Percentiles rank a stretch among this genome's conserved stretches.
phyloP scores from a whole-genome alignment of 2,797 vertebrate species.

The Emys orbicularis region DNA sequence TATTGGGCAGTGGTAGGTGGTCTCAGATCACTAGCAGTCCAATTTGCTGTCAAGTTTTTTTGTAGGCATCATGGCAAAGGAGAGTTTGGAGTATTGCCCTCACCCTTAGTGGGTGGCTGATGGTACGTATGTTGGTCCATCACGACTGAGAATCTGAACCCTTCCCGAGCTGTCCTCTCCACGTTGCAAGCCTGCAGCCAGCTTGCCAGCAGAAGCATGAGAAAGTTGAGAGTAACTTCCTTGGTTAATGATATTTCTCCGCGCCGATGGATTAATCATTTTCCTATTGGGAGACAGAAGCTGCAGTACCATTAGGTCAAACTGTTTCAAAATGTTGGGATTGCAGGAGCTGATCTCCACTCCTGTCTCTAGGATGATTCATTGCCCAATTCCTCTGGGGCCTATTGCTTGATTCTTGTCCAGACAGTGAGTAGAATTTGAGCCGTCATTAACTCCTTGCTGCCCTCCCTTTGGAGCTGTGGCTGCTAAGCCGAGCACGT shows the following conservation, averaged over 20 bases:
- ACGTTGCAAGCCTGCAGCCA: rapidly evolving
- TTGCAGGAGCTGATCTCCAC: background rate
- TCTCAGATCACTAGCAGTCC: too few relatives aligned
- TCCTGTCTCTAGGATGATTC: background rate
- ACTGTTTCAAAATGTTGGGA: background rate
- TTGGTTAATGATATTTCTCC: rapidly evolving
- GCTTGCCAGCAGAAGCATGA: background rate
- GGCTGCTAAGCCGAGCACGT: background rate
- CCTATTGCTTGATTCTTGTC: slow-evolving; percentile 21
- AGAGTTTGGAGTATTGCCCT: background rate
- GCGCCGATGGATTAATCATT: rapidly evolving
- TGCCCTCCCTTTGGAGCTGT: background rate
- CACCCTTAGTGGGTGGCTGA: background rate
- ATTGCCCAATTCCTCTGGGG: slow-evolving; percentile 22
- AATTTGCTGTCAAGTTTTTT: background rate
- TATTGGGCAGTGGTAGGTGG: too few relatives aligned
- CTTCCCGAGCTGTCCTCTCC: background rate
- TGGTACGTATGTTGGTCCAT: background rate
- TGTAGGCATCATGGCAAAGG: background rate
- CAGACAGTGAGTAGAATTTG: background rate
- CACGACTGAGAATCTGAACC: background rate
- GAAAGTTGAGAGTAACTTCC: background rate
- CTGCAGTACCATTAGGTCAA: background rate
- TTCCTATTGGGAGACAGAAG: background rate
- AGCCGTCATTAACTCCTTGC: background rate